A percentile compares a stretch with the other conserved stretches of the same genome.
Evolutionary conservation across 2,797 vertebrate genomes (phyloP).

Genomic region (Xenopus petersii): DNA sequence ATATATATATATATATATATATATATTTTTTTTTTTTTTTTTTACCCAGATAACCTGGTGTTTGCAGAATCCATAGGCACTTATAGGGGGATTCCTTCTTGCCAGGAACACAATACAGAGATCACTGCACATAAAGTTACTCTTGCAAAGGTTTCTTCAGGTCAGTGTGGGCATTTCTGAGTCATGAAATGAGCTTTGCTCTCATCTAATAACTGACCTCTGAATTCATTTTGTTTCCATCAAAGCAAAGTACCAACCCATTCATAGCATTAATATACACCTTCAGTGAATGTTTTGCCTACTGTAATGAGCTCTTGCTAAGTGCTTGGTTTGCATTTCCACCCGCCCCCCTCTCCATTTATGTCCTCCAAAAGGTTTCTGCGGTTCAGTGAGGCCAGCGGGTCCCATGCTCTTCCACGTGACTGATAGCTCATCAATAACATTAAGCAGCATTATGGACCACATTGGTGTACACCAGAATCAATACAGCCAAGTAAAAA

Average conservation of each 20-base stretch:
- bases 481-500: constrained; percentile 90
- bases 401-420: constrained; percentile 86
- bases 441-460: constrained; percentile 93
- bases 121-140: constrained; percentile 15
- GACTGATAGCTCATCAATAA: constrained; percentile 98
- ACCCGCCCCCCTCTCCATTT: constrained; percentile 68
- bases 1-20: too few relatives aligned
- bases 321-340: constrained; percentile 78
- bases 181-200: constrained; percentile 28
- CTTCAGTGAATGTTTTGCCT: constrained; percentile 67
- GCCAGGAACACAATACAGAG: neutral
- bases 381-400: constrained; percentile 82
- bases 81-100: neutral
- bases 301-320: constrained; percentile 56
- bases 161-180: constrained; percentile 23
- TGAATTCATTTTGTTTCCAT: constrained; percentile 78
- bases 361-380: constrained; percentile 84
- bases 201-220: constrained; percentile 66
- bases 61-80: neutral
- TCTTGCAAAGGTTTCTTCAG: constrained; percentile 24
- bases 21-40: too few relatives aligned
- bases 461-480: constrained; percentile 88
- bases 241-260: constrained; percentile 54
- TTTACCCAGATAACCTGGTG: too few relatives aligned
- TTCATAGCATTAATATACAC: constrained; percentile 46